A percentile compares a stretch with the other conserved stretches of the same genome.
Conservation (phyloP, 2,113 vertebrate genomes). For the Hassar affinis region DNA sequence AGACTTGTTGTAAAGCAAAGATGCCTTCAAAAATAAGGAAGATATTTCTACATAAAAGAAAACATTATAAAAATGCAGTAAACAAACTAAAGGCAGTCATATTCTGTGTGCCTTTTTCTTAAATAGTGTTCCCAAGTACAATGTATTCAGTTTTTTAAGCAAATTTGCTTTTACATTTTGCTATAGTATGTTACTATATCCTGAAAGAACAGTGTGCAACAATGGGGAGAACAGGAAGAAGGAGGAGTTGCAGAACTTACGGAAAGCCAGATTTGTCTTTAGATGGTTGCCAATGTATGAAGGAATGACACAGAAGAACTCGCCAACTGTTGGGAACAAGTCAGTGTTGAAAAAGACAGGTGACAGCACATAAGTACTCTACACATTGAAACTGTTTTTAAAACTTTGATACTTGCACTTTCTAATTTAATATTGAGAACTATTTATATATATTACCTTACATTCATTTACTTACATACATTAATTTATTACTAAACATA, state of each 20-base stretch:
- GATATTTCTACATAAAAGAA: too few relatives aligned
- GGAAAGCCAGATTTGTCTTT: slow-evolving; percentile 53
- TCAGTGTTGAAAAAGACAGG: not conserved
- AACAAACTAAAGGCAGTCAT: too few relatives aligned
- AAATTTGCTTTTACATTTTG: too few relatives aligned
- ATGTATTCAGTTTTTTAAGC: too few relatives aligned
- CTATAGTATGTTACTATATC: not conserved
- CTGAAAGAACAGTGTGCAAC: not conserved
- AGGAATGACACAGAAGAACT: slow-evolving; percentile 81
- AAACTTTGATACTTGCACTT: not conserved
- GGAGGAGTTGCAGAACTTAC: slow-evolving; percentile 68
- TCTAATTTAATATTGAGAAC: not conserved
- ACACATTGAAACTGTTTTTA: not conserved
- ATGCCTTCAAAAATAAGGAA: too few relatives aligned
- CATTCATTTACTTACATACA: too few relatives aligned
- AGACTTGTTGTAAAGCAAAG: too few relatives aligned
- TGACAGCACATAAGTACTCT: not conserved
- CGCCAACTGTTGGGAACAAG: slow-evolving; percentile 61
- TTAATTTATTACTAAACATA: not conserved
- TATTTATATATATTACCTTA: too few relatives aligned
- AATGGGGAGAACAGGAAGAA: not conserved
- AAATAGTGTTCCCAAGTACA: too few relatives aligned
- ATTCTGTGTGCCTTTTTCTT: too few relatives aligned
- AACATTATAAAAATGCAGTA: too few relatives aligned
- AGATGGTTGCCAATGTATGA: slow-evolving; percentile 74